A percentile compares a stretch with the other conserved stretches of the same genome.
These are phyloP conservation scores for Oedothorax gibbosus DNA, from an alignment of 1,140 invertebrate genomes.

Conservation along the genomic window DNA sequence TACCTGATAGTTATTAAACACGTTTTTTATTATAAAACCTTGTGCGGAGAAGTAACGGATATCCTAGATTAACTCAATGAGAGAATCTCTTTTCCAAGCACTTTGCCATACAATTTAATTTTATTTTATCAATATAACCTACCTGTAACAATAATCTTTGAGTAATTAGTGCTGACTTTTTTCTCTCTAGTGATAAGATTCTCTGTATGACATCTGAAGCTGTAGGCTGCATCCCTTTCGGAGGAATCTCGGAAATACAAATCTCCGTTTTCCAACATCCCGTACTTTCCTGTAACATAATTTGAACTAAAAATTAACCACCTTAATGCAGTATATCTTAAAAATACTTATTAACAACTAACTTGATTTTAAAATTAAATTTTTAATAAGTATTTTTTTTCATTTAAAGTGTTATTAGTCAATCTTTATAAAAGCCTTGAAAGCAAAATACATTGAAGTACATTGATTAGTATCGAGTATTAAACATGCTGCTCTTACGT, in stretches of 20 bases:
- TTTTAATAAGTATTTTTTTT: too few relatives aligned
- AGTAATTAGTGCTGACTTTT: conserved; percentile 53
- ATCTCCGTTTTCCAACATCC: conserved; percentile 54
- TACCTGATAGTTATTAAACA: too few relatives aligned
- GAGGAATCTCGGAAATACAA: conserved; percentile 42
- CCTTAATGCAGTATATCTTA: neutral
- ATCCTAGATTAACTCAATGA: too few relatives aligned
- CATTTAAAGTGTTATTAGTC: too few relatives aligned
- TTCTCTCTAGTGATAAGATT: conserved; percentile 51
- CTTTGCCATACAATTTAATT: neutral
- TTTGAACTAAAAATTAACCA: neutral
- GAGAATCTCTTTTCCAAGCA: neutral
- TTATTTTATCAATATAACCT: neutral
- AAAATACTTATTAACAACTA: neutral
- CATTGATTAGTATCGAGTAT: too few relatives aligned
- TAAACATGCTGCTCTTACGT: too few relatives aligned
- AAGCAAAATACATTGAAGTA: too few relatives aligned
- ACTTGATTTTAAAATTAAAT: too few relatives aligned
- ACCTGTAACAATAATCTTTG: conserved; percentile 57
- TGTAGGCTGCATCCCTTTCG: conserved; percentile 33
- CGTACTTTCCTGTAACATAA: conserved; percentile 46
- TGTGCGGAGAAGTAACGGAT: too few relatives aligned
- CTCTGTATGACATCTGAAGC: conserved; percentile 53
- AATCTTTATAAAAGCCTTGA: too few relatives aligned
- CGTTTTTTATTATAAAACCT: too few relatives aligned